Conservation (phyloP, 2,797 vertebrate species). For the Sciurus vulgaris region DNA sequence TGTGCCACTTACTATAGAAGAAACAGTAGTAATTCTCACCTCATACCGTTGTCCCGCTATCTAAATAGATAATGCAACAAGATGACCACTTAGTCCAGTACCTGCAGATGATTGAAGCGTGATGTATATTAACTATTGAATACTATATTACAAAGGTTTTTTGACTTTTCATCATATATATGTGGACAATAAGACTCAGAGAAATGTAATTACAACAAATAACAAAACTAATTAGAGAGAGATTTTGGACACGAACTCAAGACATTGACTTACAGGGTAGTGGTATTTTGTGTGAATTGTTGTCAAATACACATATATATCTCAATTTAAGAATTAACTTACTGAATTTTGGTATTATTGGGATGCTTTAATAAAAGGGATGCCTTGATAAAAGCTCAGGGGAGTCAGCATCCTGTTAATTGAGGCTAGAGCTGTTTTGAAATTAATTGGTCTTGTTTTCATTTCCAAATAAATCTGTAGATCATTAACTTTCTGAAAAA, state of each 20-base stretch:
- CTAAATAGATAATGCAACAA: background rate
- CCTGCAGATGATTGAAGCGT: background rate
- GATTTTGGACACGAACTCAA: background rate
- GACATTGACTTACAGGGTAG: background rate
- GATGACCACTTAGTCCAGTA: background rate
- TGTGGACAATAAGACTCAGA: background rate
- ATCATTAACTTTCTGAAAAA: slow-evolving; percentile 82
- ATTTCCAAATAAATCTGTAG: slow-evolving; percentile 80
- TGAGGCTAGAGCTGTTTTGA: slow-evolving; percentile 67
- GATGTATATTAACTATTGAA: background rate
- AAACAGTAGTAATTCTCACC: background rate
- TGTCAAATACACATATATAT: background rate
- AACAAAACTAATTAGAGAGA: background rate
- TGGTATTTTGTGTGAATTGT: background rate
- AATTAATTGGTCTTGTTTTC: slow-evolving; percentile 77
- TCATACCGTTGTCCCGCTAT: background rate
- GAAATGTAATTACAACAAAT: background rate
- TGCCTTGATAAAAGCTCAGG: background rate
- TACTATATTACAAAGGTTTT: background rate
- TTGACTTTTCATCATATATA: background rate
- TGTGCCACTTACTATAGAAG: background rate
- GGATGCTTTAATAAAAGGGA: slow-evolving; percentile 34
- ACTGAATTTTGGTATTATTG: background rate
- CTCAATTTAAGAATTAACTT: background rate
- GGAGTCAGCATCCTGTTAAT: background rate